Percentiles rank a stretch among this genome's conserved stretches.
Evolutionary conservation across 2,888 invertebrate genomes (phyloP).

Genomic region (Amphimallon solstitiale): DNA sequence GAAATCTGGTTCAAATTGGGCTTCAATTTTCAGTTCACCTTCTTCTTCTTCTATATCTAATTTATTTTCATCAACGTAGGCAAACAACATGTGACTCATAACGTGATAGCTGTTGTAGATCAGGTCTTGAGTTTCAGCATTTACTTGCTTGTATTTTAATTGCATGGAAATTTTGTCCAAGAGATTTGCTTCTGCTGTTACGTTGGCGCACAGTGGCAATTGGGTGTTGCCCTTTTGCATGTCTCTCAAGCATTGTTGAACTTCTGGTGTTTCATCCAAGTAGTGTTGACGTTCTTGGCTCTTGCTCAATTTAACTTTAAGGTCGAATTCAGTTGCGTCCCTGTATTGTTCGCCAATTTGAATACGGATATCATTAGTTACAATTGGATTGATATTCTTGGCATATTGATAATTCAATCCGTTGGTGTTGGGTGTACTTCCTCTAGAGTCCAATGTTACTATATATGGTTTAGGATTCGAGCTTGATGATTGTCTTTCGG

Average conservation of each 20-base stretch:
- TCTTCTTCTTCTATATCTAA: slow-evolving; percentile 59
- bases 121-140: slow-evolving; percentile 61
- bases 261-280: slow-evolving; percentile 63
- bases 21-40: slow-evolving; percentile 64
- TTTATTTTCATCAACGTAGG: slow-evolving; percentile 65
- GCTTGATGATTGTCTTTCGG: slow-evolving; percentile 60
- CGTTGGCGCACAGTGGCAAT: slow-evolving; percentile 68
- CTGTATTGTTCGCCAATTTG: slow-evolving; percentile 65
- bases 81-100: slow-evolving; percentile 63
- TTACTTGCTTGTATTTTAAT: slow-evolving; percentile 66
- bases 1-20: slow-evolving; percentile 63
- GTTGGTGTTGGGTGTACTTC: slow-evolving; percentile 65
- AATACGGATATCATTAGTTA: slow-evolving; percentile 65
- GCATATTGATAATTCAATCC: slow-evolving; percentile 67
- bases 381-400: slow-evolving; percentile 66
- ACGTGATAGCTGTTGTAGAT: slow-evolving; percentile 63
- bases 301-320: slow-evolving; percentile 63
- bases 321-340: slow-evolving; percentile 50
- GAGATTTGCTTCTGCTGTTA: slow-evolving; percentile 66
- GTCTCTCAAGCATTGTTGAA: slow-evolving; percentile 66
- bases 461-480: slow-evolving; percentile 60
- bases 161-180: slow-evolving; percentile 66
- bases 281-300: slow-evolving; percentile 63
- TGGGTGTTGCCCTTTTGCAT: slow-evolving; percentile 68
- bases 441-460: slow-evolving; percentile 64